Base-by-base conservation (phyloP, 2,888 invertebrate species). In the Tipula confusa region DNA sequence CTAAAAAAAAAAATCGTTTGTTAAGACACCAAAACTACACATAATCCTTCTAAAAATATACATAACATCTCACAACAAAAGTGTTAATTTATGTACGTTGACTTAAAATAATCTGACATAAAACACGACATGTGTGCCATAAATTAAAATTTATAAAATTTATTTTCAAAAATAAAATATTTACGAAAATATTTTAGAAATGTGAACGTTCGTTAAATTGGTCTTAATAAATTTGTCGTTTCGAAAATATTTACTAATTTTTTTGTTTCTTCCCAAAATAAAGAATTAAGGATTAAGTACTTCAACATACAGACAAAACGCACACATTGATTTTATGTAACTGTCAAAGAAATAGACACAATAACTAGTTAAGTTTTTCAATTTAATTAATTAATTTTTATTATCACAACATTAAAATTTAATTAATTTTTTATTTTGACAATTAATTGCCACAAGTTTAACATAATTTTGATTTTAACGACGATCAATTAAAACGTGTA, bases 61-160 rank as follows among this genome's bases (percentile, higher is more conserved):
- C 38, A n/a, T 43, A 43, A 6, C n/a, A 43, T 43, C 43, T 43
- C 43, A 43, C 43, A 43, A 43, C 64, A 64, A 64, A 64, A 64
- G 64, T 64, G 64, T 64, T 64, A 64, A 64, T 64, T 64, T 64
- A 64, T 64, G 64, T 64, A 9, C 64, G 64, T 64, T 64, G 64
- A 64, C 64, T 64, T 64, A 64, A 64, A 64, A 64, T 64, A 64
- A 64, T 64, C 64, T 64, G 64, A 64, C 64, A 64, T 64, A 64
- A 64, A 64, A 64, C 64, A 64, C 64, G 64, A 64, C 64, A 64
- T 64, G 64, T 64, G 64, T 24, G 64, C 64, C 64, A 64, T 64
- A 64, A 64, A 64, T 64, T 64, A 64, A 64, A 64, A 64, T 64
- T n/a, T n/a, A 64, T 64, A 64, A 64, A 64, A 64, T 64, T 64